Percentiles rank a stretch among this genome's conserved stretches.
These are phyloP conservation scores for Epinephelus coioides DNA, from an alignment of 2,797 vertebrate genomes.

Conservation along the genomic window DNA sequence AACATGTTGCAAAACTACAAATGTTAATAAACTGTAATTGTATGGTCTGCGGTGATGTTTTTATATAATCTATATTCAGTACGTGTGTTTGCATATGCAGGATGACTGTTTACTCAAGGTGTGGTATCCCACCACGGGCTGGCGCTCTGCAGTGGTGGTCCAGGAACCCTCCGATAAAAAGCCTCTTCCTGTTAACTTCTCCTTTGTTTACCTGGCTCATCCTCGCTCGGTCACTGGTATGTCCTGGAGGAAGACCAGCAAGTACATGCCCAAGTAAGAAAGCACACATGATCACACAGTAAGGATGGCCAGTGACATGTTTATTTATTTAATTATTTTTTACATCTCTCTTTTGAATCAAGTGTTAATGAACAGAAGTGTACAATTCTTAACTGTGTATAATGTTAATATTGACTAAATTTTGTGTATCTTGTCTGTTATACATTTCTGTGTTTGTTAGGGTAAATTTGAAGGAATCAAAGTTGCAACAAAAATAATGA, in stretches of 20 bases:
- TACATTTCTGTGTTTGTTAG: background rate
- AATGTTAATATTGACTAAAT: background rate
- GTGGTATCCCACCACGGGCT: slow-evolving; percentile 96
- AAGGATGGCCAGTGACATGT: background rate
- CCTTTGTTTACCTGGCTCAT: slow-evolving; percentile 97
- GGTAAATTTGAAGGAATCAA: background rate
- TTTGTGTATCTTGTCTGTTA: background rate
- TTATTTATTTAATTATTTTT: background rate
- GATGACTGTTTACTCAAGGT: slow-evolving; percentile 98
- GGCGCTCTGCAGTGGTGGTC: slow-evolving; percentile 95
- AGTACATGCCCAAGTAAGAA: slow-evolving; percentile 96
- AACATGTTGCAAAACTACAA: background rate
- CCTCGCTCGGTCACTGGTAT: slow-evolving; percentile 95
- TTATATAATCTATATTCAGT: background rate
- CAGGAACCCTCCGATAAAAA: slow-evolving; percentile 91
- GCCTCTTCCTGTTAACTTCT: slow-evolving; percentile 88
- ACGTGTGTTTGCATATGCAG: slow-evolving; percentile 74
- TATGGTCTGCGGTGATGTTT: background rate
- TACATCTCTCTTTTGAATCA: background rate
- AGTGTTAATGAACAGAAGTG: background rate
- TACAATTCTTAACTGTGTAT: background rate
- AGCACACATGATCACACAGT: slow-evolving; percentile 72
- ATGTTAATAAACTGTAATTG: background rate
- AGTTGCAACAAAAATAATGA: background rate
- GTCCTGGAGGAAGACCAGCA: slow-evolving; percentile 99